Evolutionary conservation across 2,888 invertebrate species (phyloP).

Genomic region (Diaperis boleti): DNA sequence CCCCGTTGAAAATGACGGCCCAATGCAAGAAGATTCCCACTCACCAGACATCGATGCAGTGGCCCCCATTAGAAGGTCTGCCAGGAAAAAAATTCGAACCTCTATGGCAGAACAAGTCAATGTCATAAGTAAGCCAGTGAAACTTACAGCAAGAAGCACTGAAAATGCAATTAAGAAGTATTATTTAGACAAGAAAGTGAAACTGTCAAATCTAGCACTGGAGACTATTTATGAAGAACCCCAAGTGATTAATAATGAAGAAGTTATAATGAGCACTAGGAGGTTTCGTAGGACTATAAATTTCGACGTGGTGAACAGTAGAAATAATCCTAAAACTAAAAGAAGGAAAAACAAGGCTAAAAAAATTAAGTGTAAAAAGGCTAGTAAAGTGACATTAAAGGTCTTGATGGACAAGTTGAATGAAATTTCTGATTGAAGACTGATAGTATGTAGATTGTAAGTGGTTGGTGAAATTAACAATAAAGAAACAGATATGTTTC

Average conservation of each 20-base stretch:
- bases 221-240: constrained; percentile 42
- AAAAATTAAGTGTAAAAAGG: background rate
- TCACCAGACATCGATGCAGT: background rate
- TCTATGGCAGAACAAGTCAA: background rate
- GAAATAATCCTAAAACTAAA: constrained; percentile 32
- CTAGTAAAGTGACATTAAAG: constrained; percentile 16
- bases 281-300: constrained; percentile 20
- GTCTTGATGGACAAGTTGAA: constrained; percentile 19
- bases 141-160: constrained; percentile 24
- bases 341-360: constrained; percentile 24
- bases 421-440: constrained; percentile 9
- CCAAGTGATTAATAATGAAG: constrained; percentile 14
- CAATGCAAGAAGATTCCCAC: background rate
- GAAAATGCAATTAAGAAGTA: constrained; percentile 30
- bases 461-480: no score
- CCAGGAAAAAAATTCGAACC: constrained; percentile 4
- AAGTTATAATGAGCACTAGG: constrained; percentile 20
- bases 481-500: background rate
- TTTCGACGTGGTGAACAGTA: constrained; percentile 4
- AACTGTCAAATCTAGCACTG: constrained; percentile 20
- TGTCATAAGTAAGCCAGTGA: background rate
- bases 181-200: constrained; percentile 39
- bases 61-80: constrained; percentile 1
- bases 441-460: no score
- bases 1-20: background rate